Evolutionary conservation across 1,140 invertebrate genomes (phyloP).

Genomic region (Macrocentrus cingulum): DNA sequence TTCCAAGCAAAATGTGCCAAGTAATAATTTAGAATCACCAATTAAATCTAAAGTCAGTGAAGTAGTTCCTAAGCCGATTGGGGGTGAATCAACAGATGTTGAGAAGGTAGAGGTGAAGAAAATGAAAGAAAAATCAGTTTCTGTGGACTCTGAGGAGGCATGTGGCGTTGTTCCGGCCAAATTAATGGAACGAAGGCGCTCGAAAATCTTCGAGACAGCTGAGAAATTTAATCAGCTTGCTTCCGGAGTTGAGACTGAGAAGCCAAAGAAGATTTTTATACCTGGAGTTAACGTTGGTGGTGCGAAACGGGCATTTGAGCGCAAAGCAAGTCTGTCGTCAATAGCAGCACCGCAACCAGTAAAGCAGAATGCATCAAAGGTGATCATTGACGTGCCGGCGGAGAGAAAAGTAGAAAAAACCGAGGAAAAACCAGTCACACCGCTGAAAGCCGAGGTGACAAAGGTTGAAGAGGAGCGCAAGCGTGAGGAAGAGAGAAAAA

Average conservation of each 20-base stretch:
- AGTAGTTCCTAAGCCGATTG: slow-evolving; percentile 33
- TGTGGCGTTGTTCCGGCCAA: slow-evolving; percentile 43
- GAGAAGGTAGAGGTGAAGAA: slow-evolving; percentile 40
- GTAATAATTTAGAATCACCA: slow-evolving; percentile 20
- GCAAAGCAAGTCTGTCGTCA: slow-evolving; percentile 69
- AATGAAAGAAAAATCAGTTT: slow-evolving; percentile 42
- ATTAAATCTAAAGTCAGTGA: slow-evolving; percentile 24
- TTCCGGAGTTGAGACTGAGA: slow-evolving; percentile 57
- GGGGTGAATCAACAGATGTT: slow-evolving; percentile 49
- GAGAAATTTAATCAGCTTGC: slow-evolving; percentile 70
- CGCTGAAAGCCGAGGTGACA: slow-evolving; percentile 26
- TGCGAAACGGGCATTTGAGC: slow-evolving; percentile 81
- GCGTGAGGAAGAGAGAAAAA: slow-evolving; percentile 44
- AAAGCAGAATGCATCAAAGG: slow-evolving; percentile 37
- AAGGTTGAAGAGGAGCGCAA: slow-evolving; percentile 37
- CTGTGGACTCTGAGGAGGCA: slow-evolving; percentile 39
- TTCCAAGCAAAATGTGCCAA: slow-evolving; percentile 43
- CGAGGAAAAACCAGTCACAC: slow-evolving; percentile 30
- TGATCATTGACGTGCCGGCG: slow-evolving; percentile 48
- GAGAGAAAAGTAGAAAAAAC: slow-evolving; percentile 31
- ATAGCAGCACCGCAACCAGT: slow-evolving; percentile 44
- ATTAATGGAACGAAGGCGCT: slow-evolving; percentile 62
- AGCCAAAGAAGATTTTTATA: slow-evolving; percentile 78
- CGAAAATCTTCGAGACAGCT: slow-evolving; percentile 71
- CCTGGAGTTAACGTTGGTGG: slow-evolving; percentile 80